Percentiles rank a stretch among this genome's conserved stretches.
phyloP scores from a whole-genome alignment of 2,797 vertebrate genomes.

The Streptopelia turtur region DNA sequence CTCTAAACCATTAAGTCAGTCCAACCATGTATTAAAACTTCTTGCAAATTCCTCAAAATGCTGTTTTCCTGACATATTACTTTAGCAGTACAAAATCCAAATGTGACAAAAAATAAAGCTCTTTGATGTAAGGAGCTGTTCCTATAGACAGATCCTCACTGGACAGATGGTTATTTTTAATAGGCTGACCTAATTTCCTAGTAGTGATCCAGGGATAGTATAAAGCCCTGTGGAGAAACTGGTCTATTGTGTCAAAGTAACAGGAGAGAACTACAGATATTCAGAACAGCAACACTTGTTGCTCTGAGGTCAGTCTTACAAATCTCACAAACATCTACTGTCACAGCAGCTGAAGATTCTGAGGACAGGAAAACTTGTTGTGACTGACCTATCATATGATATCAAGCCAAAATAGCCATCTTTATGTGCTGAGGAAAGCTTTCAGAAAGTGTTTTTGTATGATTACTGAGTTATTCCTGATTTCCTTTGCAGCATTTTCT shows the following conservation, averaged over 20 bases:
- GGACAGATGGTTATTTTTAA: conserved; percentile 75
- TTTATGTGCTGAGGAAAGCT: neutral
- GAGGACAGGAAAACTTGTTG: neutral
- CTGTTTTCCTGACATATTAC: conserved; percentile 35
- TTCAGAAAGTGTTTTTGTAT: neutral
- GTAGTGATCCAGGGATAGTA: conserved; percentile 46
- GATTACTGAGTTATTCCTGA: neutral
- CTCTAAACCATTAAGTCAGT: neutral
- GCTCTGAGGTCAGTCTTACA: neutral
- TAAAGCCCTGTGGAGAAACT: conserved; percentile 28
- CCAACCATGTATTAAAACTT: neutral
- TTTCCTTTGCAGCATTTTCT: neutral
- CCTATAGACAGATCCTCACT: conserved; percentile 53
- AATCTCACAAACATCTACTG: neutral
- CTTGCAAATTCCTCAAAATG: neutral
- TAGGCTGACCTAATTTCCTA: conserved; percentile 72
- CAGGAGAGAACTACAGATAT: neutral
- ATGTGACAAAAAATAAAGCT: conserved; percentile 48
- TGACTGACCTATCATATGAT: neutral
- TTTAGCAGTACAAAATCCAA: neutral
- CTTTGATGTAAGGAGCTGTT: conserved; percentile 27
- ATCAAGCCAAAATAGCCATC: neutral
- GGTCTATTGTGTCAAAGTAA: neutral
- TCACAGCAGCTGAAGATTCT: neutral
- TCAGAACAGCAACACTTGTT: neutral